Evolutionary conservation across 2,888 invertebrate genomes (phyloP), one percentile per base, ranked within the genome.

Genomic region (Allophyes oxyacanthae): DNA sequence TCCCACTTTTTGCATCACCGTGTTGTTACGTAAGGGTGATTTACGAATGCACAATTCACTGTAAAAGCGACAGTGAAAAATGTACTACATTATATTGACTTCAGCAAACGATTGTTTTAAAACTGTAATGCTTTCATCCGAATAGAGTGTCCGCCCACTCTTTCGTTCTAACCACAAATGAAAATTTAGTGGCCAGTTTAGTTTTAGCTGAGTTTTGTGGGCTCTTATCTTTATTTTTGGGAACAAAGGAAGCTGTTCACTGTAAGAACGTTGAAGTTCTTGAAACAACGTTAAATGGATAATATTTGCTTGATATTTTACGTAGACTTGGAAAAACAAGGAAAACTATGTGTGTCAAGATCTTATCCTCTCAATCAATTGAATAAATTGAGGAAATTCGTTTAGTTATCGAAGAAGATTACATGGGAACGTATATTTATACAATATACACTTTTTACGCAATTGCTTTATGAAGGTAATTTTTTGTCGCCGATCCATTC

Each of bases 11-110:
- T 84, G 72, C 78, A 83, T 79, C 72, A 72, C 63, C 74, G 72
- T 70, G 74, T 79, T 74, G 77, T 72, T 77, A 78, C 77, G 76
- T 78, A 69, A 75, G 71, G 66, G 81, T 84, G 84, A 84, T 85
- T 84, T 84, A 83, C 82, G 78, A 76, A 83, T 78, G 77, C 79
- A 83, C 81, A 81, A 77, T 83, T 76, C 78, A 79, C 74, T 73
- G 77, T 76, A 77, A 82, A 81, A 79, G 75, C 72, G 84, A 84
- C 83, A 83, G 72, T 81, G 84, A 84, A 75, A 79, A 81, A 84
- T 85, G 77, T 66, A 77, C 74, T 70, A 73, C 68, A 66, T 74
- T 75, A 73, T 83, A 83, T 82, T 75, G 79, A 79, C 75, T 77
- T 63, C 62, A 67, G 68, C 59, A 70, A 63, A 70, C 52, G 61